Base-by-base conservation (phyloP, 1,140 invertebrate species). In the Acromyrmex charruanus region DNA sequence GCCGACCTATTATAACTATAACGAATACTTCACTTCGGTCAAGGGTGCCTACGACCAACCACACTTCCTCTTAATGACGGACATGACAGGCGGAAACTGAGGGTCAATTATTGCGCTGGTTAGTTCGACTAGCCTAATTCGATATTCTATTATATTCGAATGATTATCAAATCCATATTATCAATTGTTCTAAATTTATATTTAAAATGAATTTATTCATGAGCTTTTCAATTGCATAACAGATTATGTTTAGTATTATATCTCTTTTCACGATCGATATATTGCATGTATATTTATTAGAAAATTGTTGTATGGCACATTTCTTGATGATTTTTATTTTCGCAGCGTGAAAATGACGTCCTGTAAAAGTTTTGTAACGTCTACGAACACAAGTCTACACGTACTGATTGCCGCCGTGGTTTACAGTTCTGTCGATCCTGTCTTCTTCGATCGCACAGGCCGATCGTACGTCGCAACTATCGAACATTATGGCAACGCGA, bases 401-500 rank as follows among this genome's bases (percentile, higher is more conserved):
- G 7, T 49, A 61, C 25, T 51, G 65, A 21, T 35, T 49, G 69
- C n/a, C 55, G 28, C 25, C 18, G 69, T 68, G 69, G 75, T 84
- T 84, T 84, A 84, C 77, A 35, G 28, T 49, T 39, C 75, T 59
- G 61, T 81, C 55, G 18, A 35, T 49, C 39, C 75, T 59, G 61
- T 81, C 77, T 80, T 39, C 28, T 66, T 61, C 55, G 44, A 58
- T 86, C 53, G 61, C 53, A 31, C 63, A 10, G 25, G 25, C 25
- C 44, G 44, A 58, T 86, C 53, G 61, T 35, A 31, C 63, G 12
- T 49, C 31, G 59, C 25, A 35, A 28, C 39, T 72, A 82, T 66
- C 79, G 68, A 53, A 35, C 69, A 84, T 84, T 84, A 18, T 84
- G 80, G 74, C 80, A 84, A 84, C 80, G 55, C 71, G 55, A 74